These are phyloP conservation scores for Seira musarum DNA, from an alignment of 2,888 invertebrate species.

Conservation along the genomic window DNA sequence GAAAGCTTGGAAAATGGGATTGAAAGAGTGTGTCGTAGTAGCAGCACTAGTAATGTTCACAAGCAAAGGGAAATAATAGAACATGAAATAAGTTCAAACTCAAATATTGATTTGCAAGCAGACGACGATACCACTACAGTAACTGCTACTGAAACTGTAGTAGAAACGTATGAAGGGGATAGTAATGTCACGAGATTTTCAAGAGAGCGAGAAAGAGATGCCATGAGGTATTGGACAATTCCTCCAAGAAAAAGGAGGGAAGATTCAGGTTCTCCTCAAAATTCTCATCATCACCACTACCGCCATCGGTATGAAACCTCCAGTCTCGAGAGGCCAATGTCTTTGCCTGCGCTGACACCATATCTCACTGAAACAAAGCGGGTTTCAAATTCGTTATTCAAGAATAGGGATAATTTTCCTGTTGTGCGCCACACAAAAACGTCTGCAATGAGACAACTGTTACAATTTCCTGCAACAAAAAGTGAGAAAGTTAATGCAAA, in stretches of 20 bases:
- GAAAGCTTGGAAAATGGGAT: slow-evolving; percentile 27
- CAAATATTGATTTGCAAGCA: slow-evolving; percentile 53
- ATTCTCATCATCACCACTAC: background rate
- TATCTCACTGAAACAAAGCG: slow-evolving; percentile 68
- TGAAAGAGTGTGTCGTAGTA: background rate
- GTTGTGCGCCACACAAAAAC: slow-evolving; percentile 62
- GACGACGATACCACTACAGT: slow-evolving; percentile 27
- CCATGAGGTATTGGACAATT: slow-evolving; percentile 59
- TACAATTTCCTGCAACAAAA: background rate
- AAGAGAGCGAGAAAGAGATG: slow-evolving; percentile 15
- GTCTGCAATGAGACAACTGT: slow-evolving; percentile 61
- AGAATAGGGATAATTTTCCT: slow-evolving; percentile 46
- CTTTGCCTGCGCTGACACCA: slow-evolving; percentile 67
- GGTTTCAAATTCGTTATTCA: slow-evolving; percentile 65
- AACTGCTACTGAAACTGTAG: slow-evolving; percentile 4
- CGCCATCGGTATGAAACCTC: slow-evolving; percentile 73
- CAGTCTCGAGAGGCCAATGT: slow-evolving; percentile 54
- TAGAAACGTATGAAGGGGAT: slow-evolving; percentile 26
- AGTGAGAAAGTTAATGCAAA: background rate
- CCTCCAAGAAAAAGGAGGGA: slow-evolving; percentile 55
- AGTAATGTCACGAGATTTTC: slow-evolving; percentile 27
- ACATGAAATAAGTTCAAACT: slow-evolving; percentile 49
- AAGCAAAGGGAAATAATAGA: slow-evolving; percentile 9
- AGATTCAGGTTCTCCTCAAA: background rate
- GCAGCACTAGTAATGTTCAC: background rate